These are phyloP conservation scores for Lysandra coridon DNA, from an alignment of 2,888 invertebrate genomes.

Conservation along the genomic window DNA sequence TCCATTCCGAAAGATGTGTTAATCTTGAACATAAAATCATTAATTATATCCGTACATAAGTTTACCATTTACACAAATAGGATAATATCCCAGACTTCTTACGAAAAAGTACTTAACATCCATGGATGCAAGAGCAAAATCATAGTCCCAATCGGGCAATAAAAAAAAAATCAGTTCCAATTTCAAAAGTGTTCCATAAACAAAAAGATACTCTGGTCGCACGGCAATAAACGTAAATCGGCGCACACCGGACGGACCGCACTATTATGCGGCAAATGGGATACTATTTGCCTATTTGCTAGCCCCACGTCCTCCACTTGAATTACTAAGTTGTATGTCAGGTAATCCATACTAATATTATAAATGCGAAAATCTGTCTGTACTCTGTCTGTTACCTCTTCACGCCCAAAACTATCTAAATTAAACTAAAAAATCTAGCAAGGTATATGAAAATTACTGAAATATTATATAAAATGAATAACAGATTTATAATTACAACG, in stretches of 20 bases:
- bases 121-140: neutral
- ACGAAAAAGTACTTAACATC: neutral
- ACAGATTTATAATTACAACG: no score
- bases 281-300: conserved; percentile 65
- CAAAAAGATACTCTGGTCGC: conserved; percentile 47
- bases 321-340: conserved; percentile 15
- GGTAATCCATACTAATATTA: neutral
- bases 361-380: neutral
- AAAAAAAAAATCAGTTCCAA: conserved; percentile 5
- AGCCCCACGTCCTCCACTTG: conserved; percentile 49
- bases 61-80: neutral
- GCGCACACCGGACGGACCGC: conserved; percentile 63
- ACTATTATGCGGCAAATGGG: conserved; percentile 72
- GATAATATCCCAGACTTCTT: neutral
- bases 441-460: no score
- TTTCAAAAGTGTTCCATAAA: conserved; percentile 17
- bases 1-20: neutral
- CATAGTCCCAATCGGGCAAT: neutral
- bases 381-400: no score
- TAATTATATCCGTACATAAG: no score
- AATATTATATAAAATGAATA: no score
- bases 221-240: conserved; percentile 63
- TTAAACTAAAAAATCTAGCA: no score
- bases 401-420: no score
- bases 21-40: no score